These are phyloP conservation scores for Sebastes hubbsi DNA, from an alignment of 2,797 vertebrate genomes.

Conservation along the genomic window DNA sequence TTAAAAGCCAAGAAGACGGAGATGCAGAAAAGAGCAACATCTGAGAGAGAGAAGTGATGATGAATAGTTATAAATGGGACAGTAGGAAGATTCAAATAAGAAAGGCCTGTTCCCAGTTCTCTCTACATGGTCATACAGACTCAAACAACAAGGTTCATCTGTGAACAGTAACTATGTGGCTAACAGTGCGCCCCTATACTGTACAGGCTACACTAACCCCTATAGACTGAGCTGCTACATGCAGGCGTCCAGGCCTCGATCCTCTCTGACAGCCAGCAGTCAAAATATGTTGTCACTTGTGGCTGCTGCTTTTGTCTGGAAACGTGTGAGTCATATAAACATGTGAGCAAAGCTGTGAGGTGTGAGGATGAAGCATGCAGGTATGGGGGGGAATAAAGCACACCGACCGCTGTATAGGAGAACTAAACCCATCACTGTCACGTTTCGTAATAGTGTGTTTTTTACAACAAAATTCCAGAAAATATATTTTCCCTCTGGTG, in stretches of 20 bases:
- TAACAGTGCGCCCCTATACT: neutral
- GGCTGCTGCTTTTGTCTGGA: neutral
- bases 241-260: neutral
- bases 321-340: neutral
- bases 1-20: neutral
- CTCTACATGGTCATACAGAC: neutral
- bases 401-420: neutral
- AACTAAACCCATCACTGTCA: neutral
- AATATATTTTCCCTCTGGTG: neutral
- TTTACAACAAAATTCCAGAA: neutral
- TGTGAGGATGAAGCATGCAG: neutral
- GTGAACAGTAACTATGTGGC: neutral
- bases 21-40: neutral
- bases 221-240: neutral
- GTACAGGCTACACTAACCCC: neutral
- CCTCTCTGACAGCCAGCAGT: neutral
- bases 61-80: neutral
- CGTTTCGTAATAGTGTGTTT: neutral
- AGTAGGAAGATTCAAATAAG: neutral
- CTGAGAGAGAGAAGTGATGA: neutral
- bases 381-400: neutral
- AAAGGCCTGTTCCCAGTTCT: neutral
- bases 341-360: neutral
- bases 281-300: neutral
- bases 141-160: neutral